A percentile compares a stretch with the other conserved stretches of the same genome.
Evolutionary conservation across 2,113 vertebrate genomes (phyloP).

Genomic region (Hippocampus barbouri): DNA sequence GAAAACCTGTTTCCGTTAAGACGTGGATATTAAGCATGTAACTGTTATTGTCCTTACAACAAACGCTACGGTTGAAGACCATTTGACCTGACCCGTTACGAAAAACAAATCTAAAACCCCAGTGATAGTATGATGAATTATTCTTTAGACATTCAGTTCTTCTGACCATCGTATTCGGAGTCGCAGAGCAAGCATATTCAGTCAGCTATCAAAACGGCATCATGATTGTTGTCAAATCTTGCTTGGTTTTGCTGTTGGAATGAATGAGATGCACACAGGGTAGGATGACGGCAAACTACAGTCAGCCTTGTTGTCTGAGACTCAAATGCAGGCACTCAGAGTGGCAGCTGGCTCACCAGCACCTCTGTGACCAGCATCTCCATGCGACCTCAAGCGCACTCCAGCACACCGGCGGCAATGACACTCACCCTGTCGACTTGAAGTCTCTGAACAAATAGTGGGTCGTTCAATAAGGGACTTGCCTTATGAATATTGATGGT

Average conservation of each 20-base stretch:
- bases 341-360: slow-evolving; percentile 59
- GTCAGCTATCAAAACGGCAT: not conserved
- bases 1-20: no score
- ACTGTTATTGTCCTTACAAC: no score
- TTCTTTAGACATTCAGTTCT: not conserved
- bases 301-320: slow-evolving; percentile 39
- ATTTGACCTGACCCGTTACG: no score
- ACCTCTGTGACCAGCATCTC: slow-evolving; percentile 67
- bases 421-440: slow-evolving; percentile 48
- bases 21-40: no score
- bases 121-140: not conserved
- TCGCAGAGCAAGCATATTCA: not conserved
- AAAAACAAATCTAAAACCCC: not conserved
- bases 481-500: slow-evolving; percentile 56
- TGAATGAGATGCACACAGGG: not conserved
- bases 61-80: no score
- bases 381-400: slow-evolving; percentile 56
- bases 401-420: slow-evolving; percentile 39
- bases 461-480: slow-evolving; percentile 29
- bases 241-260: not conserved
- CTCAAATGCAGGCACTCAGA: slow-evolving; percentile 58
- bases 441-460: slow-evolving; percentile 30
- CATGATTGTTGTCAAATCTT: no score
- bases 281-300: slow-evolving; percentile 18
- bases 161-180: not conserved